These are phyloP conservation scores for Lasioglossum leucozonium DNA, from an alignment of 2,888 invertebrate species.

Conservation along the genomic window DNA sequence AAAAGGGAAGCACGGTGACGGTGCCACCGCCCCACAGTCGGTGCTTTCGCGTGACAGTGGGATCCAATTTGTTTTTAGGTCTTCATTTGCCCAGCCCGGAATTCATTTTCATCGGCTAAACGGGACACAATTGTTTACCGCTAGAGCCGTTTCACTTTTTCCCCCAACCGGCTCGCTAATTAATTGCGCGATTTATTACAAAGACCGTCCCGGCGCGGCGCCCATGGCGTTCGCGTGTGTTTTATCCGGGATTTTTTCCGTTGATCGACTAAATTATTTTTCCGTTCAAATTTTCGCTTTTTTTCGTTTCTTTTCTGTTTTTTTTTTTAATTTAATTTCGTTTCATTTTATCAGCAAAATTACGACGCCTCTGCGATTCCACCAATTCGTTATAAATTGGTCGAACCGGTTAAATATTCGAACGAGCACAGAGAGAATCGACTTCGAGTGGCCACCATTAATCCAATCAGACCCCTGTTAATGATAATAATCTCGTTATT, in stretches of 20 bases:
- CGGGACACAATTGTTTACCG: constrained; percentile 1
- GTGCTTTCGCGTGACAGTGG: constrained; percentile 32
- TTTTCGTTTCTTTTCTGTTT: too few relatives aligned
- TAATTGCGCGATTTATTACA: background rate
- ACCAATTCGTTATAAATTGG: too few relatives aligned
- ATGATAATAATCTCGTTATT: constrained; percentile 54
- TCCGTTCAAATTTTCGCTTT: background rate
- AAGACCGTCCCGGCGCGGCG: background rate
- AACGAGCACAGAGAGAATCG: constrained; percentile 6
- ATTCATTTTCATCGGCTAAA: constrained; percentile 13
- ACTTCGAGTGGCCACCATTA: constrained; percentile 35
- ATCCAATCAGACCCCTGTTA: constrained; percentile 39
- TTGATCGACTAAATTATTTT: background rate
- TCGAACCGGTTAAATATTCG: constrained; percentile 29
- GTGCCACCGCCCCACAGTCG: constrained; percentile 5
- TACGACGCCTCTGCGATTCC: background rate
- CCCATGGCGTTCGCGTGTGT: background rate
- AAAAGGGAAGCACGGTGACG: too few relatives aligned
- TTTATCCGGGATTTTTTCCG: background rate
- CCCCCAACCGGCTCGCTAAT: background rate
- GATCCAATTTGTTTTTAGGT: constrained; percentile 40
- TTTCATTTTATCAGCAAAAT: background rate
- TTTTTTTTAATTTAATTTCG: too few relatives aligned
- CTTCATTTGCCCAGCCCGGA: constrained; percentile 4
- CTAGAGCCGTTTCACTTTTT: constrained; percentile 1